Evolutionary conservation across 1,140 invertebrate species (phyloP).

Genomic region (Macrobrachium nipponense): DNA sequence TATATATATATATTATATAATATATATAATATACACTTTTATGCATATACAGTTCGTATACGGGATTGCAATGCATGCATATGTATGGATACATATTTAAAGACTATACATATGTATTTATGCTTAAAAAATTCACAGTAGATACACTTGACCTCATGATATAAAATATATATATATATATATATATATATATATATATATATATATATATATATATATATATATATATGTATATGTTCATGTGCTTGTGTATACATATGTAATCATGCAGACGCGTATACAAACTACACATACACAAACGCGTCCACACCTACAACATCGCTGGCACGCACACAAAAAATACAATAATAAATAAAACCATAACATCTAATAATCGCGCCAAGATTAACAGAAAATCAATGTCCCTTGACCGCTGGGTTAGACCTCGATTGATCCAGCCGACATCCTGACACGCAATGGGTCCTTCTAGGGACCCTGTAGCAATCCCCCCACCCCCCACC

Average conservation of each 20-base stretch:
- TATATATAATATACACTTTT: conserved; percentile 7
- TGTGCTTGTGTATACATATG: too few species aligned
- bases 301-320: neutral
- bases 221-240: neutral
- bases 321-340: neutral
- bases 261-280: neutral
- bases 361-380: too few species aligned
- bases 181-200: conserved; percentile 6
- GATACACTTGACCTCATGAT: too few species aligned
- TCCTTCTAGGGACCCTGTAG: too few species aligned
- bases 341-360: too few species aligned
- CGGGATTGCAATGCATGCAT: too few species aligned
- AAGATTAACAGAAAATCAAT: too few species aligned
- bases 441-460: too few species aligned
- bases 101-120: neutral
- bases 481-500: too few species aligned
- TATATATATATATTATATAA: neutral
- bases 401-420: too few species aligned
- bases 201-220: neutral
- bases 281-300: neutral
- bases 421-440: too few species aligned
- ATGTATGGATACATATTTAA: neutral
- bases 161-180: neutral
- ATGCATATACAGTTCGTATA: neutral
- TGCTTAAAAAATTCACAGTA: too few species aligned